Evolutionary conservation across 2,797 vertebrate genomes (phyloP), one percentile per base, ranked within the genome.

Genomic region (Pseudomugil tenellus): DNA sequence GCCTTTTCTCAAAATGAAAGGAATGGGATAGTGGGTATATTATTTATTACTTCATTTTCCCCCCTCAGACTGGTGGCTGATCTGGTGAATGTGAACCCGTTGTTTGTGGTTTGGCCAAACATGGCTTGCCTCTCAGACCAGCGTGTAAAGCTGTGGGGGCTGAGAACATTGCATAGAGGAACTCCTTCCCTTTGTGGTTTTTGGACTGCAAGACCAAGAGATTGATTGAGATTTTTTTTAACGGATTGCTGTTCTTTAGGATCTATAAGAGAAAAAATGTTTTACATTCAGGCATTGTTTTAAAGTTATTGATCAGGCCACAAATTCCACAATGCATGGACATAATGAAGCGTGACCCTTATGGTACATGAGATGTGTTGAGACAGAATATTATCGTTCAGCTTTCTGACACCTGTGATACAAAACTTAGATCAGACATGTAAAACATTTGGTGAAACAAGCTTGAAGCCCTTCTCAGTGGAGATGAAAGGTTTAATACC

Each of bases 31-130:
- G 76, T 12, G 66, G 77, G 83, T 84, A 66, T 80, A 63, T 88
- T 78, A 83, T 87, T 84, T 82, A 82, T 88, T 83, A 72, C 77
- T 77, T 84, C 43, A 48, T 69, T 72, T 72, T 70, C 60, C 23
- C 70, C 37, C 60, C 21, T 65, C 1, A 34, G 66, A 59, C 68
- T 9, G 58, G 76, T 75, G 79, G 77, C 67, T 26, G 34, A 55
- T 35, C 28, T 58, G 16, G 63, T 71, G 61, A 85, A 79, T 70
- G 71, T 46, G 63, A 86, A 86, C 61, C 78, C 63, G 63, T 77
- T 74, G 79, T 84, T 86, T 80, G 77, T 64, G 80, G 88, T 78
- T 79, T 83, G 79, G 86, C 67, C 41, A 37, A 70, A 60, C 64
- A 56, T 2, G 14, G 29, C 16, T 39, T 41, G 63, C 54, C 58